These are phyloP conservation scores for Tympanoctomys barrerae DNA, from an alignment of 2,797 vertebrate genomes.

Conservation along the genomic window DNA sequence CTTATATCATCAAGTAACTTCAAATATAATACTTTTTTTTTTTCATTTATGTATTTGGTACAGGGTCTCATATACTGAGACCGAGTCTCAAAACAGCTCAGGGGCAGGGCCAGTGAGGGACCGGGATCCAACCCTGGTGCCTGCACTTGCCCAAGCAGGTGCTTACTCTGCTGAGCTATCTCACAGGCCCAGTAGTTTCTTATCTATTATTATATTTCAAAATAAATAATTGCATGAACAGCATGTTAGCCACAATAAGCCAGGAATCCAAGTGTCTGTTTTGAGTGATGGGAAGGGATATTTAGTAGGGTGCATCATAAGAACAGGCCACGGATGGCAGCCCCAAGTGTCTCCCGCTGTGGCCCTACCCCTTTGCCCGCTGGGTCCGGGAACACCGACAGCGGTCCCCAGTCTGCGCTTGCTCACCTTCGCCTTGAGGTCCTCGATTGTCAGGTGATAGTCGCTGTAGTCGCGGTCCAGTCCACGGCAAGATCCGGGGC, in stretches of 20 bases:
- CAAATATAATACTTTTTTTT: background rate
- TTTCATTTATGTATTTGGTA: background rate
- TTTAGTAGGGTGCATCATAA: conserved; percentile 29
- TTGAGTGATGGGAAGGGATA: conserved; percentile 33
- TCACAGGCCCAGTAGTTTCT: background rate
- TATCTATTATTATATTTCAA: conserved; percentile 33
- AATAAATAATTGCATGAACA: conserved; percentile 15
- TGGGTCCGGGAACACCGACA: background rate
- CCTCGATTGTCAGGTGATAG: conserved; percentile 90
- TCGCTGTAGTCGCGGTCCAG: conserved; percentile 90
- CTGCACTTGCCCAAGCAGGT: no score
- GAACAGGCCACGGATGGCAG: background rate
- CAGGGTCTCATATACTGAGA: no score
- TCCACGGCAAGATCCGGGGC: conserved; percentile 86
- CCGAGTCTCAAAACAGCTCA: no score
- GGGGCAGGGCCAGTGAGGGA: no score
- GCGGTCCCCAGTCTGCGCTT: background rate
- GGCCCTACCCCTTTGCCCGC: background rate
- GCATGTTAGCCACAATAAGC: background rate
- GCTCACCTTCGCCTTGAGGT: conserved; percentile 94
- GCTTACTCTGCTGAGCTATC: no score
- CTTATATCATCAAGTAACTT: background rate
- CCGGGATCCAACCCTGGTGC: no score
- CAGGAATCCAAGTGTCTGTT: background rate
- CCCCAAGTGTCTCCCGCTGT: background rate